These are phyloP conservation scores for Elaphurus davidianus DNA, from an alignment of 2,113 vertebrate genomes.

Conservation along the genomic window DNA sequence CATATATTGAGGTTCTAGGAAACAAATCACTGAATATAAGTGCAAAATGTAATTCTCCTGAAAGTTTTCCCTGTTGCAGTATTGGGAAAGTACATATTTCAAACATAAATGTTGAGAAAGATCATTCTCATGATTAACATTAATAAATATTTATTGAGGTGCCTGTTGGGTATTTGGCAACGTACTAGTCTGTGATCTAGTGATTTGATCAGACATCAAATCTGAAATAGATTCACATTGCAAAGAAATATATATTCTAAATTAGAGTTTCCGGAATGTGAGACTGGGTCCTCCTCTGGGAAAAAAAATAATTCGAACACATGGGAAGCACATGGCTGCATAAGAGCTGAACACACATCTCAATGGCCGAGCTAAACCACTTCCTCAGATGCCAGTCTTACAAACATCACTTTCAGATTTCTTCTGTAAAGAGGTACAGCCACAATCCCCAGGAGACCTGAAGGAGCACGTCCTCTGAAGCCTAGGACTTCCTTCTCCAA, in stretches of 20 bases:
- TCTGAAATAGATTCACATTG: conserved; percentile 53
- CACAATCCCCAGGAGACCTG: neutral
- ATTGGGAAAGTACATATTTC: conserved; percentile 31
- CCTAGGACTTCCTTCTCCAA: neutral
- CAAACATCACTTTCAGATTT: conserved; percentile 23
- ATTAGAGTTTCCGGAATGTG: conserved; percentile 45
- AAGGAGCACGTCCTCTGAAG: neutral
- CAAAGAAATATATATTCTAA: conserved; percentile 43
- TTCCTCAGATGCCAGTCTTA: neutral
- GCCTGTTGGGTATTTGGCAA: conserved; percentile 43
- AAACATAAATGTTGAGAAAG: conserved; percentile 62
- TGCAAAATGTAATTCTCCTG: conserved; percentile 62
- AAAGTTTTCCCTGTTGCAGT: conserved; percentile 39
- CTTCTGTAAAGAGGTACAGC: neutral
- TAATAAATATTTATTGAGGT: conserved; percentile 72
- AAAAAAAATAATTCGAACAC: conserved; percentile 27
- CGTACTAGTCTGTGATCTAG: conserved; percentile 8
- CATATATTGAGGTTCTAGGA: conserved; percentile 17
- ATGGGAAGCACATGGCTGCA: neutral
- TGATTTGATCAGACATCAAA: conserved; percentile 30
- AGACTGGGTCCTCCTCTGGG: conserved; percentile 35
- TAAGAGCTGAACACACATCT: conserved; percentile 49
- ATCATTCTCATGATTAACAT: conserved; percentile 60
- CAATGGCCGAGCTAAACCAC: neutral
- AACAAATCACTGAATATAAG: conserved; percentile 49